A percentile compares a stretch with the other conserved stretches of the same genome.
phyloP scores from a whole-genome alignment of 2,797 vertebrate genomes.

The Hydrolagus colliei region DNA sequence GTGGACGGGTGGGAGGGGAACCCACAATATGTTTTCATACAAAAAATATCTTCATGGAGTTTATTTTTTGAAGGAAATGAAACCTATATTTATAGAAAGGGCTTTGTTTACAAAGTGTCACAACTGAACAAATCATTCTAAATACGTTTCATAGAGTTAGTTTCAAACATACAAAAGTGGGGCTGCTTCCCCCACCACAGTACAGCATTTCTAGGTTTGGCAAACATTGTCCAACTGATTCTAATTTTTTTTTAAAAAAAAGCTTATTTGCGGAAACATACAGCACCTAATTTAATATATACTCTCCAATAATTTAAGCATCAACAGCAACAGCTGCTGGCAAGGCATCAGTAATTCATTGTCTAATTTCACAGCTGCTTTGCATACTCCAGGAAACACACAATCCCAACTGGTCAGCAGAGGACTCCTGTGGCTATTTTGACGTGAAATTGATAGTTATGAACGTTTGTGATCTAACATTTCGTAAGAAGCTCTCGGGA shows the following conservation, averaged over 20 bases:
- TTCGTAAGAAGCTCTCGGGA: neutral
- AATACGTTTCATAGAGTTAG: neutral
- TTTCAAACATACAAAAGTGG: neutral
- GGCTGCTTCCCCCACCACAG: neutral
- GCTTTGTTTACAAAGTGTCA: no score
- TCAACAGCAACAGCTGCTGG: neutral
- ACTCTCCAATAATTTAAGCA: neutral
- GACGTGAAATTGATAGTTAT: neutral
- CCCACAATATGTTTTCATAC: no score
- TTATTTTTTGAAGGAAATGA: no score
- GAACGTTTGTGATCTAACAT: neutral
- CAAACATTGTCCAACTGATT: neutral
- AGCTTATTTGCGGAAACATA: neutral
- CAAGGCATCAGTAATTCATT: neutral
- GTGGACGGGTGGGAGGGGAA: no score
- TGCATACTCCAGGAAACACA: neutral
- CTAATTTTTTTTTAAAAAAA: neutral
- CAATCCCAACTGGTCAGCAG: neutral
- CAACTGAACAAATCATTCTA: no score
- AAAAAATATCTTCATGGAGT: no score
- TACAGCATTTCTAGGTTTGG: neutral
- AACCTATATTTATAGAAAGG: no score
- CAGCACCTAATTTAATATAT: conserved; percentile 1
- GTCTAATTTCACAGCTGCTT: neutral
- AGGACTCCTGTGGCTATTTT: neutral